These are phyloP conservation scores for Adelosebastes latens DNA, from an alignment of 2,797 vertebrate species.

Conservation along the genomic window DNA sequence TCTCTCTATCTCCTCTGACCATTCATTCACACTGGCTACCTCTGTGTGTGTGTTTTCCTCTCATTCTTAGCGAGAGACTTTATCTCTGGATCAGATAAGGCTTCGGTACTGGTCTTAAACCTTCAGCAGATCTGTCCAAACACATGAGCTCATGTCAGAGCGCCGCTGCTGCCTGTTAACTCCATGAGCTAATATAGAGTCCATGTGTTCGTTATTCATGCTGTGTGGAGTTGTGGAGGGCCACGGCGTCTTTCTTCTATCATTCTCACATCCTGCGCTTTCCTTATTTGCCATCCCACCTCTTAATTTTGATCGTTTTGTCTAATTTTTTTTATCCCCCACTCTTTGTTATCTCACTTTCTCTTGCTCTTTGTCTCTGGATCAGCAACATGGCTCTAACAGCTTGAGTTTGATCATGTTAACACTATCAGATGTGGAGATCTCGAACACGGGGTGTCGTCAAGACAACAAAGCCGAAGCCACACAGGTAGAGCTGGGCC, in stretches of 20 bases:
- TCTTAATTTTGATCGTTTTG: background rate
- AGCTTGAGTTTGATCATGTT: constrained; percentile 71
- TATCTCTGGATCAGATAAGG: constrained; percentile 80
- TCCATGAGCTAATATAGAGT: constrained; percentile 74
- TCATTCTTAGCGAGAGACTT: constrained; percentile 67
- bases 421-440: constrained; percentile 66
- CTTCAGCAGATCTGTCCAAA: constrained; percentile 81
- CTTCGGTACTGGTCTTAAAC: constrained; percentile 72
- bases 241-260: constrained; percentile 26
- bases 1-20: constrained; percentile 39
- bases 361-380: background rate
- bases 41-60: constrained; percentile 71
- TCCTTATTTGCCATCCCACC: background rate
- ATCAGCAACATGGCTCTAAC: constrained; percentile 26
- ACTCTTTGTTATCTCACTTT: background rate
- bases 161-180: constrained; percentile 73
- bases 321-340: background rate
- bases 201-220: constrained; percentile 68
- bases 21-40: constrained; percentile 53
- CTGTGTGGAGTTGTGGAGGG: constrained; percentile 40
- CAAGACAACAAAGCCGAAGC: constrained; percentile 70
- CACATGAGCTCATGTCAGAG: constrained; percentile 81
- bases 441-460: constrained; percentile 70
- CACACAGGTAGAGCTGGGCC: constrained; percentile 65
- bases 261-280: constrained; percentile 17